phyloP scores from a whole-genome alignment of 2,888 invertebrate genomes.

The Chesias legatella region DNA sequence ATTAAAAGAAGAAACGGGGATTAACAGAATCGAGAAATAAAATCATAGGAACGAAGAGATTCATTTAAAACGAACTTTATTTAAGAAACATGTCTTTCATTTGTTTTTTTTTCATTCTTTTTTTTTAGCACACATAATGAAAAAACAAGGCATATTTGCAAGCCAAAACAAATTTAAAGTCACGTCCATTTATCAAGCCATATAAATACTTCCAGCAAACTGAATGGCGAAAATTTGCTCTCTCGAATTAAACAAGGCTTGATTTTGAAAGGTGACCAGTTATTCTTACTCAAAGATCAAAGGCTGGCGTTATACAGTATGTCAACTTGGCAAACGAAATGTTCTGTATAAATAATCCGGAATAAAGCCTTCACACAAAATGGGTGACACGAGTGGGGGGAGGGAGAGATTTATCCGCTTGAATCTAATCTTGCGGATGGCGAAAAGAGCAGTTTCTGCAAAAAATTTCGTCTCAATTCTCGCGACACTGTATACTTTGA shows the following conservation, averaged over 20 bases:
- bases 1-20: no score
- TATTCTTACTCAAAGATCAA: constrained; percentile 49
- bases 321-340: constrained; percentile 58
- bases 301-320: constrained; percentile 57
- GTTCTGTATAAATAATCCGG: constrained; percentile 71
- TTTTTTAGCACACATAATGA: no score
- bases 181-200: constrained; percentile 23
- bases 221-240: neutral
- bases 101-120: no score
- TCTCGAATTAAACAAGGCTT: constrained; percentile 16
- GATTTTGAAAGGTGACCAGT: constrained; percentile 39
- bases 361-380: constrained; percentile 72
- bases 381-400: constrained; percentile 61
- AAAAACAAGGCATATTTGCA: no score
- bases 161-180: no score
- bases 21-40: no score
- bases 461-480: constrained; percentile 59
- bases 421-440: constrained; percentile 77
- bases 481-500: constrained; percentile 49
- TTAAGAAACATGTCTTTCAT: no score
- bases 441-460: constrained; percentile 69
- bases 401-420: constrained; percentile 72
- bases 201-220: constrained; percentile 33
- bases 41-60: no score
- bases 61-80: no score